Conservation (phyloP, 1,140 invertebrate species). For the Drosophila ambigua region DNA sequence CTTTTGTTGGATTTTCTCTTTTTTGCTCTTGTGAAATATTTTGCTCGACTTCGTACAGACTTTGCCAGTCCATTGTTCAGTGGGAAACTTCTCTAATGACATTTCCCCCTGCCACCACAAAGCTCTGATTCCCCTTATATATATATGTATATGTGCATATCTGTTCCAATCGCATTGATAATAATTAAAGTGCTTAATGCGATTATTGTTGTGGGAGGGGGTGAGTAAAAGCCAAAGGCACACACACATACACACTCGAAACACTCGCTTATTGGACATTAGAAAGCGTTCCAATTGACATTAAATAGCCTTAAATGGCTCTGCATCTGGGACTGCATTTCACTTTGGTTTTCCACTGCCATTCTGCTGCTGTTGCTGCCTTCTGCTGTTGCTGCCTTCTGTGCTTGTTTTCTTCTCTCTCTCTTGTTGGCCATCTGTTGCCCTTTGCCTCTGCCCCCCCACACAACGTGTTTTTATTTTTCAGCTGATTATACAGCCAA, state of each 20-base stretch:
- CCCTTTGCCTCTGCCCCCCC: constrained; percentile 4
- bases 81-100: constrained; percentile 5
- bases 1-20: no score
- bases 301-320: constrained; percentile 48
- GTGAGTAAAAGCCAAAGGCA: constrained; percentile 8
- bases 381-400: background rate
- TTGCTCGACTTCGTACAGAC: no score
- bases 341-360: constrained; percentile 5
- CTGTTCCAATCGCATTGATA: constrained; percentile 28
- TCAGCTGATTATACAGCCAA: constrained; percentile 4
- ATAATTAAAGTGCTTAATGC: constrained; percentile 47
- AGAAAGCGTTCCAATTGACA: constrained; percentile 54
- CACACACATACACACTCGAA: background rate
- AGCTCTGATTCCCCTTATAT: background rate
- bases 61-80: no score
- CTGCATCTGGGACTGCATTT: constrained; percentile 14
- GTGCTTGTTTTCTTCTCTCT: background rate
- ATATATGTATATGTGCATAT: background rate
- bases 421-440: constrained; percentile 15
- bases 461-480: constrained; percentile 35
- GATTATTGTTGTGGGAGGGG: constrained; percentile 1
- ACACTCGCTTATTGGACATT: constrained; percentile 15
- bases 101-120: background rate
- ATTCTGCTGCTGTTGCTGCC: constrained; percentile 5
- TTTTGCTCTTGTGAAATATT: constrained; percentile 8